Percentiles rank a stretch among this genome's conserved stretches.
Evolutionary conservation across 2,113 vertebrate genomes (phyloP).

Genomic region (Takifugu flavidus): DNA sequence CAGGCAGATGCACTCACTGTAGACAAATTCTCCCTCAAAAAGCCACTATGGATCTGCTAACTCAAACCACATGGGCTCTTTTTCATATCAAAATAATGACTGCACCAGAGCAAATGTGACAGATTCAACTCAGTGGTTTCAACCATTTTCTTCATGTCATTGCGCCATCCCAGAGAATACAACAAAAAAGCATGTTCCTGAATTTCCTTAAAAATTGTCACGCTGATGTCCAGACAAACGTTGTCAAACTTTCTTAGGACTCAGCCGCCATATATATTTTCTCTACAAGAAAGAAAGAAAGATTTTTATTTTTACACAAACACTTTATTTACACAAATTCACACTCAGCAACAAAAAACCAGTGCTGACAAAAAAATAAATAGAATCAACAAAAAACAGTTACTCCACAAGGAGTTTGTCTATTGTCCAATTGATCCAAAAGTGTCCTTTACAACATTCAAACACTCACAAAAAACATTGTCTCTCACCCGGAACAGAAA

Average conservation of each 20-base stretch:
- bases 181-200: constrained; percentile 58
- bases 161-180: constrained; percentile 41
- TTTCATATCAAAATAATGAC: constrained; percentile 68
- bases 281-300: not conserved
- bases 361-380: not conserved
- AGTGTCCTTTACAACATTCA: no score
- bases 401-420: no score
- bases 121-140: constrained; percentile 41
- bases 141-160: no score
- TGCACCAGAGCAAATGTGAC: constrained; percentile 57
- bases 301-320: no score
- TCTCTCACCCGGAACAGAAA: no score
- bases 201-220: constrained; percentile 63
- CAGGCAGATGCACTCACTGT: constrained; percentile 54
- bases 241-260: constrained; percentile 72
- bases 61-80: constrained; percentile 69
- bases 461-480: no score
- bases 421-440: no score
- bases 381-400: no score
- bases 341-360: not conserved
- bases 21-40: constrained; percentile 61
- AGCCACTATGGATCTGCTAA: constrained; percentile 68
- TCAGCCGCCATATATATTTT: constrained; percentile 57
- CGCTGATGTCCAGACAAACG: constrained; percentile 68
- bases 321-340: no score